Evolutionary conservation across 2,113 vertebrate species (phyloP).

Genomic region (Bos javanicus): DNA sequence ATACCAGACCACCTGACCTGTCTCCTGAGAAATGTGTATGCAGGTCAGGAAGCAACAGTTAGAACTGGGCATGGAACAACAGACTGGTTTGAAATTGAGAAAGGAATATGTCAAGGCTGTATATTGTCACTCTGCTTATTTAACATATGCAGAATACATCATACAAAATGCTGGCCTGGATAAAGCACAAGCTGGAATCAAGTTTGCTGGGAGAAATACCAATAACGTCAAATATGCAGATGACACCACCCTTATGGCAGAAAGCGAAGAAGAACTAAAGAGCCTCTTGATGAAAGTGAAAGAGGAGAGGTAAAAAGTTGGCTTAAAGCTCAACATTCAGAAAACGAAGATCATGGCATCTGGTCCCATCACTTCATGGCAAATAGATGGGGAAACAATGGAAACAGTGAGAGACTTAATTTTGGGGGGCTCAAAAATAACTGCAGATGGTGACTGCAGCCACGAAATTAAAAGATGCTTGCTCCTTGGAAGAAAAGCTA

Average conservation of each 20-base stretch:
- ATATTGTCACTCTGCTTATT: neutral
- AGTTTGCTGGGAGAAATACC: neutral
- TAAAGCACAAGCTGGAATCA: neutral
- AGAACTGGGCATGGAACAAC: neutral
- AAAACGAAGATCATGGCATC: neutral
- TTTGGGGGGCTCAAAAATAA: neutral
- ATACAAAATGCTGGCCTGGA: neutral
- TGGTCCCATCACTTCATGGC: neutral
- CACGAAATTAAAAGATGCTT: neutral
- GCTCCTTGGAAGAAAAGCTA: neutral
- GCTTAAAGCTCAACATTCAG: neutral
- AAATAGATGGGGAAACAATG: neutral
- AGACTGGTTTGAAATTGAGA: neutral
- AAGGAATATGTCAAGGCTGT: neutral
- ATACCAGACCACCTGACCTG: neutral
- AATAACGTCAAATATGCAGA: neutral
- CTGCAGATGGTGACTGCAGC: neutral
- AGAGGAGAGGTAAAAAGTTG: neutral
- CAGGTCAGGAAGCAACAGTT: neutral
- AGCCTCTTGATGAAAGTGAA: neutral
- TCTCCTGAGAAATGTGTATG: neutral
- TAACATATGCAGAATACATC: neutral
- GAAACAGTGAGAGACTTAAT: neutral
- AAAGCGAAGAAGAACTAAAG: neutral
- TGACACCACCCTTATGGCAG: neutral